Base-by-base conservation (phyloP, 2,113 vertebrate genomes). In the Hippotragus niger region DNA sequence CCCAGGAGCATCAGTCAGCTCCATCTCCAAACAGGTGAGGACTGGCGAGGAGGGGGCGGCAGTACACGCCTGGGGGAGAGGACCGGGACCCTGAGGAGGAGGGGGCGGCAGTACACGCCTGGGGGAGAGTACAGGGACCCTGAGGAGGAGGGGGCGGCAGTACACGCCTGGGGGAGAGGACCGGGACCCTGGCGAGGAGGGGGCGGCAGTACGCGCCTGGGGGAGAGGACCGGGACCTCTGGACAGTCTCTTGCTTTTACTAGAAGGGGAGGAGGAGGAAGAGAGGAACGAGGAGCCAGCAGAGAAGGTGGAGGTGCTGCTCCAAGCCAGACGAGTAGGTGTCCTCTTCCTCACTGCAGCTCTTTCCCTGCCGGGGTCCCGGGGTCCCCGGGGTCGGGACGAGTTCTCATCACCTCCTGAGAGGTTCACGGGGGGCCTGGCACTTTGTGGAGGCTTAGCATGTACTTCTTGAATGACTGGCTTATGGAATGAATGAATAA, bases 161-260 rank as follows among this genome's bases (percentile, higher is more conserved):
- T 11, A 7, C 53, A 21, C 2, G 7, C 53, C 17, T 2, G 53
- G 53, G 62, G 4, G 6, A 7, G 29, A 15, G 15, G 16, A 7
- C 29, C 5, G 53, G 25, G 47, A 47, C 47, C 47, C 8, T 5
- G 33, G 47, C 55, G 19, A 2, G 4, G 16, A 21, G 17, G 57
- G 57, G 23, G 0, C 0, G 0, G 55, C 55, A 57, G 55, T 23
- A 11, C 7, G n/a, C 16, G 1, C 33, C 62, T 67, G 62, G n/a
- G 19, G 6, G 6, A 6, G 29, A 21, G 15, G 6, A 6, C n/a
- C 0, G 36, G 23, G 76, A 16, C 33, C 90, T 12, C 7, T 19
- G 62, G 53, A 50, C 21, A 50, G 6, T 21, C 27, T 47, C 57
- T 47, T 50, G 53, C 45, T 97, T 89, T 50, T 67, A 62, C 94